These are phyloP conservation scores for Meteorus colon DNA, from an alignment of 2,888 invertebrate species.

Conservation along the genomic window DNA sequence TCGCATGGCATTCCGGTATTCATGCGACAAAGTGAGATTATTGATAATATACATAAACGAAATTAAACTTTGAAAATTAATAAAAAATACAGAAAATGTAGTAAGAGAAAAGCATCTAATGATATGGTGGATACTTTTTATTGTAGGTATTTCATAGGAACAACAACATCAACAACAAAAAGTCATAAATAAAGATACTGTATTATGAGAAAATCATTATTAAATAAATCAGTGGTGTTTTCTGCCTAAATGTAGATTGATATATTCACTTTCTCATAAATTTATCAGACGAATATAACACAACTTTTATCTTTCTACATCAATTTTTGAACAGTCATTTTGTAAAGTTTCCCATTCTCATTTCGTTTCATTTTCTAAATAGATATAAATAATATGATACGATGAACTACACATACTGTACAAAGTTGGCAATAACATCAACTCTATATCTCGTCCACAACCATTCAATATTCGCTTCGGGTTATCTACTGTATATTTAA, in stretches of 20 bases:
- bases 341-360: constrained; percentile 31
- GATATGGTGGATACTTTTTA: constrained; percentile 70
- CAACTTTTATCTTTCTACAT: constrained; percentile 53
- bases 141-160: constrained; percentile 71
- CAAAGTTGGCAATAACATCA: constrained; percentile 75
- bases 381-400: constrained; percentile 53
- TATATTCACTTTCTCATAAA: constrained; percentile 60
- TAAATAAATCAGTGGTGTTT: constrained; percentile 71
- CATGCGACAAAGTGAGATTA: constrained; percentile 77
- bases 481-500: constrained; percentile 24
- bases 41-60: constrained; percentile 73
- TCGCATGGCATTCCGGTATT: constrained; percentile 68
- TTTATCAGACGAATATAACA: constrained; percentile 58
- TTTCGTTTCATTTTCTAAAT: constrained; percentile 22
- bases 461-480: constrained; percentile 57
- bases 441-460: constrained; percentile 66
- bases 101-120: constrained; percentile 56
- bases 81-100: constrained; percentile 54
- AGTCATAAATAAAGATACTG: constrained; percentile 62
- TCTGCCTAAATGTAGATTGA: constrained; percentile 64
- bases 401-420: constrained; percentile 66
- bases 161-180: constrained; percentile 55
- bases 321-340: constrained; percentile 57
- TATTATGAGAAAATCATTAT: constrained; percentile 67
- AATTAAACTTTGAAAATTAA: constrained; percentile 47